Conservation (phyloP, 2,888 invertebrate genomes). For the Biston betularia region DNA sequence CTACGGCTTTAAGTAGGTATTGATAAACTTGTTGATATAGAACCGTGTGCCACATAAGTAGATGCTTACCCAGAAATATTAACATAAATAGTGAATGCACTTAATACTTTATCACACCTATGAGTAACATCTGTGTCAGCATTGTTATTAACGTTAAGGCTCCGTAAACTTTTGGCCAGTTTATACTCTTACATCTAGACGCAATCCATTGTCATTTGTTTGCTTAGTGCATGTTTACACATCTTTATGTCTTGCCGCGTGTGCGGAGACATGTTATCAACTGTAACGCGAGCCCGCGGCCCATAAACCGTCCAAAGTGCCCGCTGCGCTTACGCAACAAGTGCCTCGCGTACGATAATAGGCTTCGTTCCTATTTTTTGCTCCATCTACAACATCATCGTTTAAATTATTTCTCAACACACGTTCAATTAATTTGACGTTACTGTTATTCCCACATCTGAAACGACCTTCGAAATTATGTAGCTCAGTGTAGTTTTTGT, state of each 20-base stretch:
- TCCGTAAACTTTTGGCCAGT: constrained; percentile 28
- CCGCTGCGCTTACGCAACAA: constrained; percentile 76
- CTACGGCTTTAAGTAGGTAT: constrained; percentile 30
- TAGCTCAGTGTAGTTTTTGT: constrained; percentile 33
- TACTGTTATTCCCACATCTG: constrained; percentile 18
- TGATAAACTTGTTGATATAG: constrained; percentile 34
- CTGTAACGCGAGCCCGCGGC: constrained; percentile 74
- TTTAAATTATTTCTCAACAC: constrained; percentile 17
- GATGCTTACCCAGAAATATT: constrained; percentile 27
- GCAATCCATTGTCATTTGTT: constrained; percentile 60
- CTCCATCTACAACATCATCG: constrained; percentile 40
- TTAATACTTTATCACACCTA: constrained; percentile 25
- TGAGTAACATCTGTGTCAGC: constrained; percentile 33
- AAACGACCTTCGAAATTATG: constrained; percentile 23
- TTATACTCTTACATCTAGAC: constrained; percentile 44
- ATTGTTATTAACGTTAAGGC: constrained; percentile 29
- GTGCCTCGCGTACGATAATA: constrained; percentile 66
- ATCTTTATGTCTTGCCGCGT: constrained; percentile 63
- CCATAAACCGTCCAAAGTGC: constrained; percentile 77
- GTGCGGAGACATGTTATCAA: constrained; percentile 76
- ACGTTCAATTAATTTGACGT: constrained; percentile 19
- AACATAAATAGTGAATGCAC: constrained; percentile 32
- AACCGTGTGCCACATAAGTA: constrained; percentile 21
- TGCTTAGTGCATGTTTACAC: constrained; percentile 59
- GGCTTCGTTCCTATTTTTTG: constrained; percentile 54